These are phyloP conservation scores for Chrysolina haemoptera DNA, from an alignment of 2,888 invertebrate genomes.

Conservation along the genomic window DNA sequence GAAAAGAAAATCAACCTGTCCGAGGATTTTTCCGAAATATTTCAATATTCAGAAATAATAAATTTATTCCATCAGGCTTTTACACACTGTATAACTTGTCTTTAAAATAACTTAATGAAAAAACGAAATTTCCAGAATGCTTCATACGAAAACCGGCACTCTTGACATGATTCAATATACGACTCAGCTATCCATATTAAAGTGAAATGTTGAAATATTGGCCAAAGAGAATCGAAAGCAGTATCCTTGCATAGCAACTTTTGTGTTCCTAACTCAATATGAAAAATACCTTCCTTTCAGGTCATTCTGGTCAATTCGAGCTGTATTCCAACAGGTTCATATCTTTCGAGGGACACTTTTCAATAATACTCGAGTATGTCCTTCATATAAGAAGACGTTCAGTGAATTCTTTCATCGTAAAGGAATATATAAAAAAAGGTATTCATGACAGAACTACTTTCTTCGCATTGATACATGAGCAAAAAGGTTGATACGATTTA, in stretches of 20 bases:
- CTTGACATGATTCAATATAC: background rate
- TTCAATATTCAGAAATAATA: no score
- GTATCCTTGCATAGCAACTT: slow-evolving; percentile 19
- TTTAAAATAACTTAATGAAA: no score
- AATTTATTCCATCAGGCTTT: no score
- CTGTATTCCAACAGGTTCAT: slow-evolving; percentile 11
- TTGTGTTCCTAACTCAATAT: slow-evolving; percentile 26
- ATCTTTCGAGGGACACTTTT: slow-evolving; percentile 22
- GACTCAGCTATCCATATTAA: slow-evolving; percentile 7
- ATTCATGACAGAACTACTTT: background rate
- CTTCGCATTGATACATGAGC: no score
- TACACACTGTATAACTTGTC: no score
- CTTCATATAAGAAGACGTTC: slow-evolving; percentile 7
- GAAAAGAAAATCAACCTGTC: no score
- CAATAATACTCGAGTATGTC: slow-evolving; percentile 19
- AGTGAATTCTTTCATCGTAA: slow-evolving; percentile 21
- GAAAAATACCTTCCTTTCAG: slow-evolving; percentile 39
- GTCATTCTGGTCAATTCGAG: slow-evolving; percentile 26
- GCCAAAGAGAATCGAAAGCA: slow-evolving; percentile 22
- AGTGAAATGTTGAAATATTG: slow-evolving; percentile 8
- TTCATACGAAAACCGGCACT: background rate
- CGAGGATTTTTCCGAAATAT: no score
- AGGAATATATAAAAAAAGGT: slow-evolving; percentile 12
- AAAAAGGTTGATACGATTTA: no score
- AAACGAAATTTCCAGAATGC: no score